Base-by-base conservation (phyloP, 64 coral and sea anemone genomes). In the Stylophora pistillata region DNA sequence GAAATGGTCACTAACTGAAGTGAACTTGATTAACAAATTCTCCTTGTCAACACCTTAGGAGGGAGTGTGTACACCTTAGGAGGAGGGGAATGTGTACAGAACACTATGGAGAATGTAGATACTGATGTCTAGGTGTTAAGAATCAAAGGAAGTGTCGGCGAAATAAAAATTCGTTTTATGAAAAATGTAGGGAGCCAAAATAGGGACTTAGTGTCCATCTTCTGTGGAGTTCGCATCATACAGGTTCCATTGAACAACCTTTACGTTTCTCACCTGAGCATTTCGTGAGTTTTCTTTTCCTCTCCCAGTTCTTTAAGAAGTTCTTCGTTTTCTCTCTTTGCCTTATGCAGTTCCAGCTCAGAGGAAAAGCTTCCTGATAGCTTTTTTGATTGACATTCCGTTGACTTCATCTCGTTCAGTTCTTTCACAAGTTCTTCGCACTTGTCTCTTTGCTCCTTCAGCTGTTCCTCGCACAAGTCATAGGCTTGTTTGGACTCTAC, bases 331-430 rank as follows among this genome's bases (percentile, higher is more conserved):
- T 80, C 26, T 32, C 80, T 89, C 18, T 72, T 89, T 27, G 56
- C 28, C 37, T 81, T 79, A 63, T 81, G 76, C 15, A 89, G 69
- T 53, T 89, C 88, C 65, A 80, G 32, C 14, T 89, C 78, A 33
- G 57, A 81, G 9, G 64, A 29, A 15, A 79, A 5, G 9, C 18
- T 58, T 5, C 63, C 70, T 25, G 47, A n/a, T 5, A 18, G 16
- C 58, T 68, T 41, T 69, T 23, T 61, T 65, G 55, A 20, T 47
- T 13, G 33, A 30, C 16, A 56, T 17, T 64, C 30, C 13, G 37
- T 63, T 37, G 57, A 23, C 60, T 78, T 78, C 34, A 55, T 30
- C 10, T 79, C 58, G 23, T 70, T 55, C 41, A 89, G 15, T 11
- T 79, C 75, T 53, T 54, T 71, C 0, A 5, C 74, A 18, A 89